Percentiles rank a stretch among this genome's conserved stretches.
These are phyloP conservation scores for Pyrrhia umbra DNA, from an alignment of 2,888 invertebrate species.

Conservation along the genomic window DNA sequence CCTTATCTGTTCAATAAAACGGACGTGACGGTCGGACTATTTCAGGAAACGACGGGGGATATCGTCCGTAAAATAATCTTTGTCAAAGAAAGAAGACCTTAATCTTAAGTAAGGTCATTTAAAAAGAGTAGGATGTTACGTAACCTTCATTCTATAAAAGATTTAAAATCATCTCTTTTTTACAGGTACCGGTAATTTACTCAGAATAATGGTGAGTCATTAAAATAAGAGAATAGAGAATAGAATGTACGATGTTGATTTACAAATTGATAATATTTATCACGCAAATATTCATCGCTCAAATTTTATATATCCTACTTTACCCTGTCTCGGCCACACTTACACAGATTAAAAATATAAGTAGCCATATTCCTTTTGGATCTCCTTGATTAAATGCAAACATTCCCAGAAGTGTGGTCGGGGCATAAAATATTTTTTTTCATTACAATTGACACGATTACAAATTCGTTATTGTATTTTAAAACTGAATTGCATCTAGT, in stretches of 20 bases:
- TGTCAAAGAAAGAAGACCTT: constrained; percentile 10
- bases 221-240: constrained; percentile 63
- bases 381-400: constrained; percentile 32
- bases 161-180: constrained; percentile 25
- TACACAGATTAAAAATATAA: constrained; percentile 12
- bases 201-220: constrained; percentile 75
- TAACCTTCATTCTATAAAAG: constrained; percentile 8
- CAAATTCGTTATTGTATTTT: constrained; percentile 35
- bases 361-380: constrained; percentile 51
- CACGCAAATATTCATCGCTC: constrained; percentile 75
- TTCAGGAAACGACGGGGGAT: not conserved
- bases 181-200: constrained; percentile 75
- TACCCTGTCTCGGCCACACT: constrained; percentile 32
- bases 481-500: constrained; percentile 65
- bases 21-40: not conserved
- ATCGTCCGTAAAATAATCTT: constrained; percentile 19
- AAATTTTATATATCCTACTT: constrained; percentile 74
- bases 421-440: constrained; percentile 29
- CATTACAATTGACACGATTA: constrained; percentile 56
- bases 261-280: constrained; percentile 63
- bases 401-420: constrained; percentile 49
- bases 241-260: constrained; percentile 57
- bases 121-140: not conserved
- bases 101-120: constrained; percentile 1
- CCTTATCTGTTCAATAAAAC: too few relatives aligned